Evolutionary conservation across 2,888 invertebrate species (phyloP), one percentile per base, ranked within the genome.

Genomic region (Drosophila borborema): DNA sequence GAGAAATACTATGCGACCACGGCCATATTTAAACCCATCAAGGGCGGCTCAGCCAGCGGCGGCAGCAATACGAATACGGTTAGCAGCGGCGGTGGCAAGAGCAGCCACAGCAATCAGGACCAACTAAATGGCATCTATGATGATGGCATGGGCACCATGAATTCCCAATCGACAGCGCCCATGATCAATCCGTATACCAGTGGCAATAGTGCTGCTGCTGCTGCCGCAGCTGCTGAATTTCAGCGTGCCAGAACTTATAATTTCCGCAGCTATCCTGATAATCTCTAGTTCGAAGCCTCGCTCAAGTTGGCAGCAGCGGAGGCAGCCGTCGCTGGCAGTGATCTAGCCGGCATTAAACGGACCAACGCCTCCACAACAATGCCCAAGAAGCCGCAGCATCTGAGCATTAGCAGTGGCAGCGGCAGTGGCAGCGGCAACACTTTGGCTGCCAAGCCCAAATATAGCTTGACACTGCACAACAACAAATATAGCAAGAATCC

Each of bases 1-100:
- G 95, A 95, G 92, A 95, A 95, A 90, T 96, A 96, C 93, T 96
- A 96, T 93, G 96, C 96, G 72, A 95, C 96, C 77, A 95, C 95
- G 66, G 95, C 96, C 91, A 95, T 96, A 82, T 94, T 92, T 76
- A 93, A 93, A 85, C 92, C 92, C 93, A 91, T 94, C 94, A 92
- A 93, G 76, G 92, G 92, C 53, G 86, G 88, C 58, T 80, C 81
- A 16, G 46, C 43, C 0, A 51, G 82, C 61, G 80, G 80, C 59
- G 79, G 83, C 77, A 90, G 90, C 82, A 83, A 86, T 61, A 83
- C 90, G 43, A 85, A 89, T 56, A 90, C 88, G 3, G 88, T 85
- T 34, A 82, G 90, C 83, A 84, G 89, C 74, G 86, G 91, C 71
- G 86, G 87, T 16, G 90, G 90, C 74, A 87, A 89, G 59, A 87